These are phyloP conservation scores for Odontocerum albicorne DNA, from an alignment of 2,888 invertebrate genomes.

Conservation along the genomic window DNA sequence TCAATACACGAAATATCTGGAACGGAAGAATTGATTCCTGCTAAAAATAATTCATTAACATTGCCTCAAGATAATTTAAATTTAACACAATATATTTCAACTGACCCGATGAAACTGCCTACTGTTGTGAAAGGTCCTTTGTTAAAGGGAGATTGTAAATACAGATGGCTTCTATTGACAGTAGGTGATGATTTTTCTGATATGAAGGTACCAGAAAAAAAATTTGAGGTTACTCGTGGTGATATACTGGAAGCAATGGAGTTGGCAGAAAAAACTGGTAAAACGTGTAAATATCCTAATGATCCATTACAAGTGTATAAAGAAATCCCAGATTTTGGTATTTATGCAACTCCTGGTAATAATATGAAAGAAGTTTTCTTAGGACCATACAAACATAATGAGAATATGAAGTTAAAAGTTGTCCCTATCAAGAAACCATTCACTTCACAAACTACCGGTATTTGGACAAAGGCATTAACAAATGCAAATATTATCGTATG, in stretches of 20 bases:
- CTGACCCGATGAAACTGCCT: background rate
- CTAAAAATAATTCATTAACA: no score
- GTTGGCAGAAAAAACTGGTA: slow-evolving; percentile 9
- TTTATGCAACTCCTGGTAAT: slow-evolving; percentile 26
- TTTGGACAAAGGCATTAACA: slow-evolving; percentile 15
- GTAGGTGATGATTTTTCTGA: slow-evolving; percentile 58
- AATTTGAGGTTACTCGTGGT: background rate
- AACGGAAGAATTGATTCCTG: no score
- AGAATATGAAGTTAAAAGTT: slow-evolving; percentile 15
- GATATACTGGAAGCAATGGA: slow-evolving; percentile 15
- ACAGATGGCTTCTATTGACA: slow-evolving; percentile 60
- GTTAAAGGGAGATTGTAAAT: slow-evolving; percentile 34
- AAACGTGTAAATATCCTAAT: slow-evolving; percentile 15
- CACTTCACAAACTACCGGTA: slow-evolving; percentile 1
- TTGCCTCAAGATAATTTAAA: no score
- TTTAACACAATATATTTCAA: no score
- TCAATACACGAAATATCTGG: no score
- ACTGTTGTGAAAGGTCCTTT: slow-evolving; percentile 6
- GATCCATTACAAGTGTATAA: background rate
- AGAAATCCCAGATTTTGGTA: slow-evolving; percentile 18
- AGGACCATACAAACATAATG: slow-evolving; percentile 24
- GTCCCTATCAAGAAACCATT: background rate
- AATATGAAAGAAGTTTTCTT: slow-evolving; percentile 15
- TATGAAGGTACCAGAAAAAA: slow-evolving; percentile 46
- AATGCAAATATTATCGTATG: slow-evolving; percentile 13